These are phyloP conservation scores for Ichneumon xanthorius DNA, from an alignment of 2,888 invertebrate species.

Conservation along the genomic window DNA sequence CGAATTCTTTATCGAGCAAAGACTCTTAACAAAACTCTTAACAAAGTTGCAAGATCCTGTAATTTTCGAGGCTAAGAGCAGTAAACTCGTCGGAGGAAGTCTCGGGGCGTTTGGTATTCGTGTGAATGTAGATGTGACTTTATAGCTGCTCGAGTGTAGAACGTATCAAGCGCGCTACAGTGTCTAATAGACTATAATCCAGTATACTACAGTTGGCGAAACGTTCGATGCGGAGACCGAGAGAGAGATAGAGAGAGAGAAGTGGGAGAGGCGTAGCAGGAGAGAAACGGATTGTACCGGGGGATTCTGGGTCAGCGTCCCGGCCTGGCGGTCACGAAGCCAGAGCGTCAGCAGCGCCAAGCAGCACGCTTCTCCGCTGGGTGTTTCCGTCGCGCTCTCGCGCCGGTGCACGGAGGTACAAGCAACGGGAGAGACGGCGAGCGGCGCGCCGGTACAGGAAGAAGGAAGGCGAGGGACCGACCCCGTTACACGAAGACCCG, in stretches of 20 bases:
- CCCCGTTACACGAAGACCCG: conserved; percentile 82
- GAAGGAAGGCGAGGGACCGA: conserved; percentile 77
- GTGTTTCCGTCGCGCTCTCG: conserved; percentile 63
- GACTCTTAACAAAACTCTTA: no score
- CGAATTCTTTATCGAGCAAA: no score
- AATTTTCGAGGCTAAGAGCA: no score
- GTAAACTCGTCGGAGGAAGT: no score
- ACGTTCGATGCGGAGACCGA: conserved; percentile 2
- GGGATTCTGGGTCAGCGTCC: conserved; percentile 84
- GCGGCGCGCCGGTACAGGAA: conserved; percentile 67
- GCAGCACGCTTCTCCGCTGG: conserved; percentile 10
- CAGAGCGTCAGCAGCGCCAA: conserved; percentile 55
- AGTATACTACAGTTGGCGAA: conserved; percentile 13
- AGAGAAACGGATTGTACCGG: conserved; percentile 76
- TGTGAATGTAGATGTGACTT: neutral
- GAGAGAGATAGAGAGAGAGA: neutral
- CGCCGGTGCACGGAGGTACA: conserved; percentile 9
- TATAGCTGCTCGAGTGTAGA: neutral
- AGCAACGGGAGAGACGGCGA: conserved; percentile 8
- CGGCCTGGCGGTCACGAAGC: conserved; percentile 80
- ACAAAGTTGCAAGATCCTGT: no score
- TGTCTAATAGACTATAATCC: neutral
- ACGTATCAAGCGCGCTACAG: neutral
- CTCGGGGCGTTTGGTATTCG: neutral
- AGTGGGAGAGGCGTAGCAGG: conserved; percentile 16